Evolutionary conservation across 37 sponge, comb jelly and placozoan genomes (phyloP).

Genomic region (Halichondria panicea): DNA sequence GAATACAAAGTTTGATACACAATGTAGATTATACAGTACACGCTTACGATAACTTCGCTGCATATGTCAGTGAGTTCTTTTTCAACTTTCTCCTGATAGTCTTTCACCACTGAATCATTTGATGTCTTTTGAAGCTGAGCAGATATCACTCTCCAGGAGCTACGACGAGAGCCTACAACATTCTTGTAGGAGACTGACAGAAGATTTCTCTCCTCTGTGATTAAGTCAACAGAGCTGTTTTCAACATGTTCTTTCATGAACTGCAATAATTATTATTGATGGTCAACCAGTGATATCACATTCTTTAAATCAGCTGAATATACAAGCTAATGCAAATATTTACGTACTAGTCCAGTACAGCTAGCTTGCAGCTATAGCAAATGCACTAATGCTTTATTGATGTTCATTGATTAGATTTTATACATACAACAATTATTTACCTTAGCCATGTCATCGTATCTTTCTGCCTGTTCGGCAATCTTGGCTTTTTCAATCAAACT

Average conservation of each 20-base stretch:
- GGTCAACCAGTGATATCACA: no score
- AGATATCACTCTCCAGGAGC: conserved; percentile 79
- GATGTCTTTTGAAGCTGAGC: conserved; percentile 58
- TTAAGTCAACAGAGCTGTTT: neutral
- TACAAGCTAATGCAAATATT: no score
- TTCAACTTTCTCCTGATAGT: conserved; percentile 72
- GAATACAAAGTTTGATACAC: conserved; percentile 48
- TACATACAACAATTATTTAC: neutral
- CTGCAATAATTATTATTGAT: no score
- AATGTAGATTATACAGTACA: no score
- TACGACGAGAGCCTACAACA: conserved; percentile 70
- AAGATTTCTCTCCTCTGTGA: conserved; percentile 76
- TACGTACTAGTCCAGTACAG: no score
- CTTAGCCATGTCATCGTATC: conserved; percentile 79
- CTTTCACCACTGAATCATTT: conserved; percentile 48
- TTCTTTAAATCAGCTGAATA: no score
- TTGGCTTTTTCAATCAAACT: conserved; percentile 45
- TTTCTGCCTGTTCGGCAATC: conserved; percentile 56
- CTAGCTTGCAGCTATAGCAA: no score
- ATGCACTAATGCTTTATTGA: no score
- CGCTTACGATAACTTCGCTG: conserved; percentile 66
- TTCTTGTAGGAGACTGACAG: conserved; percentile 96
- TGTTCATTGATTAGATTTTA: no score
- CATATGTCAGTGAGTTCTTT: conserved; percentile 78
- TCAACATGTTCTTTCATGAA: conserved; percentile 63